Conservation (phyloP, 2,113 vertebrate genomes). For the Oncorhynchus tshawytscha region DNA sequence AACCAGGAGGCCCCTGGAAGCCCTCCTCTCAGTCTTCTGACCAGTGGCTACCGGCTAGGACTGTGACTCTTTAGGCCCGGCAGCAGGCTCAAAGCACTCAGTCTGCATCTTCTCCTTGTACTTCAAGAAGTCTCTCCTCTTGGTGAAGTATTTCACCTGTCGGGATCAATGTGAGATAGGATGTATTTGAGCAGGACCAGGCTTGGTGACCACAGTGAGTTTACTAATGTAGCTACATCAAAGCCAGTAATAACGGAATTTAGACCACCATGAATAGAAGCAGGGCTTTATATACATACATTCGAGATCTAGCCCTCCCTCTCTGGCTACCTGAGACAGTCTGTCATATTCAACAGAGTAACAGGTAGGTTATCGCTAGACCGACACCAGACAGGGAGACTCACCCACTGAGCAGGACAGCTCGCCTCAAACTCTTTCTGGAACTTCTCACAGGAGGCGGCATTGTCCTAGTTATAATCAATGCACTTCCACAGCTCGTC, state of each 20-base stretch:
- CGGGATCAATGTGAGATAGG: not conserved
- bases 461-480: conserved; percentile 74
- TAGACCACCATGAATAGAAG: no score
- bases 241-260: not conserved
- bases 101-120: conserved; percentile 87
- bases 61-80: conserved; percentile 61
- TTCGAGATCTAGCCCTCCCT: not conserved
- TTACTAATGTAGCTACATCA: not conserved
- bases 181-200: not conserved
- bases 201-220: no score
- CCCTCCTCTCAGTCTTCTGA: not conserved
- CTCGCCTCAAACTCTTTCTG: conserved; percentile 75
- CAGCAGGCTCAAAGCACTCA: conserved; percentile 75
- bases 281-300: no score
- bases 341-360: not conserved
- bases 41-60: conserved; percentile 43
- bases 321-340: not conserved
- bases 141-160: conserved; percentile 92
- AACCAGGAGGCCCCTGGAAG: not conserved
- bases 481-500: conserved; percentile 88
- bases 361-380: not conserved
- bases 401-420: conserved; percentile 93
- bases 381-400: conserved; percentile 17
- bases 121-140: conserved; percentile 91
- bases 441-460: conserved; percentile 69